Conservation (phyloP, 2,113 vertebrate genomes). For the Neotragus moschatus region DNA sequence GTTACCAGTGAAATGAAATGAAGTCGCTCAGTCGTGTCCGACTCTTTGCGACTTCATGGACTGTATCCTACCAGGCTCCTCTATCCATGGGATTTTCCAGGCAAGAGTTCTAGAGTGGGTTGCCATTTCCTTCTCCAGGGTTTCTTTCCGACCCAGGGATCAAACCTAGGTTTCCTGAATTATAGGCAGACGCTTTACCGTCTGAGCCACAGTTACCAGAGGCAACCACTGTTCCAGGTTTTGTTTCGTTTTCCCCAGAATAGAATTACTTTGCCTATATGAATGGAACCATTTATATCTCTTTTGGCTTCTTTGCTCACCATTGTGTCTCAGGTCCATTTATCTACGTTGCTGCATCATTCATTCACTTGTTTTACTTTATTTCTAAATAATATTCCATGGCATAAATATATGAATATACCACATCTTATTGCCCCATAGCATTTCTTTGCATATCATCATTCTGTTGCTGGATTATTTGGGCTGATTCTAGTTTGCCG, state of each 20-base stretch:
- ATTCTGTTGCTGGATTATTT: not conserved
- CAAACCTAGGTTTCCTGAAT: not conserved
- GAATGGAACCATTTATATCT: not conserved
- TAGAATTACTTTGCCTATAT: not conserved
- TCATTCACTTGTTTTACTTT: not conserved
- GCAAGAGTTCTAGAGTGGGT: not conserved
- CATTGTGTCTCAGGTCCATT: not conserved
- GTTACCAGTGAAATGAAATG: not conserved
- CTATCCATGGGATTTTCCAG: not conserved
- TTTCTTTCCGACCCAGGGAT: not conserved
- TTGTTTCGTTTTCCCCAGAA: not conserved
- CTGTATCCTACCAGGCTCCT: not conserved
- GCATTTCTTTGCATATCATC: not conserved
- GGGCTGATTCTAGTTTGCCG: not conserved
- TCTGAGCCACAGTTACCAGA: not conserved
- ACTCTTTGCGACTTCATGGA: not conserved
- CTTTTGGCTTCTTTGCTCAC: not conserved
- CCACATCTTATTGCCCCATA: not conserved
- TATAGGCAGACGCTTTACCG: rapidly evolving
- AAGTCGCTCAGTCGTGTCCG: rapidly evolving
- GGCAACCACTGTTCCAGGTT: not conserved
- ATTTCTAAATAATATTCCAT: not conserved
- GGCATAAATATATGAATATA: not conserved
- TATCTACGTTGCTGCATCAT: not conserved
- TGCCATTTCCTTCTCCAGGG: not conserved